Conservation (phyloP, 2,888 invertebrate species). For the Argyresthia albistria region DNA sequence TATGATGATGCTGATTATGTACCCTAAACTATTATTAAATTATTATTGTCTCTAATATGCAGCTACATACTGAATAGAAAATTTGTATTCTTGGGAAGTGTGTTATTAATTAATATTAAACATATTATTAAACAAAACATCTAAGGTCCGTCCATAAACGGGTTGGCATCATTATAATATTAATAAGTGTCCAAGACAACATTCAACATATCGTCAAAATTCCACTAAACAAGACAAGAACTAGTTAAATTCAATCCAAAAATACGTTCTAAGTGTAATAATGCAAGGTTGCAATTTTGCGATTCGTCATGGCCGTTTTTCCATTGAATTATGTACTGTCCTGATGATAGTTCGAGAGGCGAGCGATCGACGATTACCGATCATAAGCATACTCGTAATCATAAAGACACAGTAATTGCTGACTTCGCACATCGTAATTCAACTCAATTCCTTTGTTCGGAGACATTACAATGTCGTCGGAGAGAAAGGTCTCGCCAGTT, state of each 20-base stretch:
- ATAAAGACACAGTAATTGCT: constrained; percentile 14
- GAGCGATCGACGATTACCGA: constrained; percentile 1
- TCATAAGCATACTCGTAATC: constrained; percentile 1
- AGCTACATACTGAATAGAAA: no score
- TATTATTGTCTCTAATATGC: no score
- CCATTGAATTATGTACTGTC: constrained; percentile 6
- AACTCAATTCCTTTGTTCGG: constrained; percentile 20
- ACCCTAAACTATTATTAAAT: neutral
- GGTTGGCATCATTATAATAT: no score
- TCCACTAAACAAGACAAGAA: no score
- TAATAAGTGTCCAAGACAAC: no score
- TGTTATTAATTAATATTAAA: no score
- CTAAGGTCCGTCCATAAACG: no score
- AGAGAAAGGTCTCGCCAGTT: neutral
- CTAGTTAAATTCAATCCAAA: no score
- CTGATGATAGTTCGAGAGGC: neutral
- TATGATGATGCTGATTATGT: neutral
- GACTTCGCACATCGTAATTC: constrained; percentile 41
- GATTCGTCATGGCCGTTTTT: constrained; percentile 26
- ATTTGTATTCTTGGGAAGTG: no score
- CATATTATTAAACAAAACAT: no score
- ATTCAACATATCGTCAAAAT: no score
- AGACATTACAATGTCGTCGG: neutral
- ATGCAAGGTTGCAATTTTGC: constrained; percentile 16
- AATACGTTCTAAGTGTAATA: no score